Evolutionary conservation across 2,113 vertebrate genomes (phyloP).

Genomic region (Probosciger aterrimus): DNA sequence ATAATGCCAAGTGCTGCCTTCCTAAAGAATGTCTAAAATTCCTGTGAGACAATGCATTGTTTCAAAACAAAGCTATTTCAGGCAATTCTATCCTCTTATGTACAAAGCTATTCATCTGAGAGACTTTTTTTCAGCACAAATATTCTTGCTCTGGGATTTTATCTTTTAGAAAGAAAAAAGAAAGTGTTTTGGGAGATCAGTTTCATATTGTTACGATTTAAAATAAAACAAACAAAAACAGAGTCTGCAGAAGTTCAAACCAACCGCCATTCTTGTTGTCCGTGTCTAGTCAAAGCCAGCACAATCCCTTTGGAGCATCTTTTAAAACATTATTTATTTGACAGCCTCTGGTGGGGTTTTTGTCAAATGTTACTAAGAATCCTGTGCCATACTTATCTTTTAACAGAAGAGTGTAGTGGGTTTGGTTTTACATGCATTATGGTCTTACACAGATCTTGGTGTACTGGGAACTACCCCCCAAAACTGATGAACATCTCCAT

Average conservation of each 20-base stretch:
- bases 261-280: neutral
- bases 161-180: constrained; percentile 28
- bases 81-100: constrained; percentile 27
- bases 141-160: constrained; percentile 30
- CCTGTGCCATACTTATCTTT: neutral
- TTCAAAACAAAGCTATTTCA: constrained; percentile 60
- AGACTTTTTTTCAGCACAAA: constrained; percentile 12
- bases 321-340: constrained; percentile 13
- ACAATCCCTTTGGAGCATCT: neutral
- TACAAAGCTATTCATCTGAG: neutral
- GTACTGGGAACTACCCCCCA: neutral
- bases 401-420: neutral
- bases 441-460: neutral
- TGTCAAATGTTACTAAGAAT: neutral
- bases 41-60: constrained; percentile 7
- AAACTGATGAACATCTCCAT: neutral
- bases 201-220: constrained; percentile 23
- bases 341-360: neutral
- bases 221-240: constrained; percentile 50
- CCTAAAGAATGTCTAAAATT: constrained; percentile 33
- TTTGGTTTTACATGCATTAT: neutral
- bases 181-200: constrained; percentile 36
- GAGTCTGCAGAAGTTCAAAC: constrained; percentile 1
- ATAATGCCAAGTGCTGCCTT: constrained; percentile 9
- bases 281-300: neutral